A percentile compares a stretch with the other conserved stretches of the same genome.
These are phyloP conservation scores for Ondatra zibethicus DNA, from an alignment of 2,113 vertebrate genomes.

Conservation along the genomic window DNA sequence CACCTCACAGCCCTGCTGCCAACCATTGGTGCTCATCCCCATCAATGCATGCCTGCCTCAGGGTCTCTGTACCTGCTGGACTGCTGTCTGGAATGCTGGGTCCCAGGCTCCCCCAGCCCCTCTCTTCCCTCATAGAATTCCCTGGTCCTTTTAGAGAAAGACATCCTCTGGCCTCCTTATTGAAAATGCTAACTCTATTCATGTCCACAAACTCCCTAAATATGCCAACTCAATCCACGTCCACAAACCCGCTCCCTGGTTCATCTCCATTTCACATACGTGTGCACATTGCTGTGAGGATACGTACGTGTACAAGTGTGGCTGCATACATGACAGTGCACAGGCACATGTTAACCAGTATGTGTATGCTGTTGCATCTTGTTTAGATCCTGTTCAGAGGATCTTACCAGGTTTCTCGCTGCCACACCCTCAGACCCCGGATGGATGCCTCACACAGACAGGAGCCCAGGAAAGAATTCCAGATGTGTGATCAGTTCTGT, in stretches of 20 bases:
- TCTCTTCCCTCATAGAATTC: not conserved
- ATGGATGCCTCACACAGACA: rapidly evolving
- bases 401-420: rapidly evolving
- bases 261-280: not conserved
- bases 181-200: not conserved
- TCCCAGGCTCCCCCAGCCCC: rapidly evolving
- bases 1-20: no score
- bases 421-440: not conserved
- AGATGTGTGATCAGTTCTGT: rapidly evolving
- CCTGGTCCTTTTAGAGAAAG: not conserved
- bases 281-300: rapidly evolving
- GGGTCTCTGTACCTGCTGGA: not conserved
- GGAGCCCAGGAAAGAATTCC: rapidly evolving
- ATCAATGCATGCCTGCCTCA: rapidly evolving
- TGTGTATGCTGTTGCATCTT: not conserved
- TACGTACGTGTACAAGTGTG: not conserved
- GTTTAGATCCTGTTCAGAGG: not conserved
- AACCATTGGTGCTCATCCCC: rapidly evolving
- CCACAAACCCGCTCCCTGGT: rapidly evolving
- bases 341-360: rapidly evolving
- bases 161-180: no score
- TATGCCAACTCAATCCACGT: not conserved
- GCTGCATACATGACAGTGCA: rapidly evolving
- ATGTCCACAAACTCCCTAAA: no score
- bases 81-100: rapidly evolving